Evolutionary conservation across 2,797 vertebrate genomes (phyloP), one percentile per base, ranked within the genome.

Genomic region (Xenentodon cancila): DNA sequence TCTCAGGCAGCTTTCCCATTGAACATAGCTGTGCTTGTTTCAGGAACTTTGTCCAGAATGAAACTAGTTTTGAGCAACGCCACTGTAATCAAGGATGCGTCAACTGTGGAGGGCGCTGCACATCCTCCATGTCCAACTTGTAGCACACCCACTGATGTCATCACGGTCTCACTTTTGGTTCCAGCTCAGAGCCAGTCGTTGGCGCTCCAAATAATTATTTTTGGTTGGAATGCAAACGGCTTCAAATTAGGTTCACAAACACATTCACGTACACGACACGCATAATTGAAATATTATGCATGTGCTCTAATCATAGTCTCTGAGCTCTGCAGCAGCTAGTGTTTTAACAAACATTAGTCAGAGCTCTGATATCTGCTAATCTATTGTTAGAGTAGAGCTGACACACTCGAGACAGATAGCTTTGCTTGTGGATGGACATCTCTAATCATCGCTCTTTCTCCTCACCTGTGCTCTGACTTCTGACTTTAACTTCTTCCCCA

Each of bases 341-440:
- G 65, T 73, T 82, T 82, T 71, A 79, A 78, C 64, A 57, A 56
- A 66, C 77, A 65, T 85, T 75, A 81, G 66, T 82, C 77, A 72
- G 74, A 63, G 71, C 64, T 54, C 79, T 72, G 74, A 83, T 88
- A 83, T 84, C 82, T 67, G 52, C 59, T 45, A 13, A 70, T 88
- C 89, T 91, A 88, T 91, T 92, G 91, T 91, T 86, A 82, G 80
- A 88, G 79, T 73, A 75, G 79, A 77, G 71, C 73, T 64, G 79
- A 72, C 74, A 80, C 47, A 34, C 66, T 72, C 51, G 53, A 73
- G 68, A 79, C 40, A 75, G 64, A 79, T 59, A 81, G 77, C 27
- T 59, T 13, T 64, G 18, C 59, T 30, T 62, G 52, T 55, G 59
- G 78, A 21, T 16, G 72, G 83, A 85, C 76, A 65, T 79, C 75